Conservation (phyloP, 2,888 invertebrate species). For the Erebia palarica region DNA sequence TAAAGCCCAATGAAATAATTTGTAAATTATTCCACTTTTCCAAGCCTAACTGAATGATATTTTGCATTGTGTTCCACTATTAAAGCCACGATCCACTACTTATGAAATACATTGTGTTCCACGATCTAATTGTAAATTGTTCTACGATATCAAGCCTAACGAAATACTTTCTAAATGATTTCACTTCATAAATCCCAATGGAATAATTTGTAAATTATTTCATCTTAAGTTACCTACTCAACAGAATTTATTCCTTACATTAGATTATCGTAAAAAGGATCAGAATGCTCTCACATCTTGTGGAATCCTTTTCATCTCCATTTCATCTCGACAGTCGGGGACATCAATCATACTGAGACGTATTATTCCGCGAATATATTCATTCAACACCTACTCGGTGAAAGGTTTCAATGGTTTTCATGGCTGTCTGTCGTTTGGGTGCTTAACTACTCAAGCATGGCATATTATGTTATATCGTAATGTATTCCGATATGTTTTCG, state of each 20-base stretch:
- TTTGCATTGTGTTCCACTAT: no score
- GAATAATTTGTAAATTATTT: not conserved
- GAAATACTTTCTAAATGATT: not conserved
- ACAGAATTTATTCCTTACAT: not conserved
- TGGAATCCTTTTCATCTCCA: not conserved
- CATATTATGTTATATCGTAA: not conserved
- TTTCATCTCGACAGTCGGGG: constrained; percentile 6
- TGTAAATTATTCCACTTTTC: not conserved
- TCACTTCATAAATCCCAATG: no score
- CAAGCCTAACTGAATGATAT: no score
- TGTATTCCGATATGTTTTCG: no score
- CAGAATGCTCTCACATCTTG: not conserved
- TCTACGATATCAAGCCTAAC: not conserved
- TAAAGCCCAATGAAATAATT: not conserved
- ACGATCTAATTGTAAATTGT: no score
- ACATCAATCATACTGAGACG: not conserved
- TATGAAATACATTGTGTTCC: no score
- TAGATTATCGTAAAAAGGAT: not conserved
- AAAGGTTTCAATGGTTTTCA: not conserved
- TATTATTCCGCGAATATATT: not conserved
- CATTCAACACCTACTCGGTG: not conserved
- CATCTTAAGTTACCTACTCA: not conserved
- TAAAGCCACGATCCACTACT: no score
- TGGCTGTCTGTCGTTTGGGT: not conserved
- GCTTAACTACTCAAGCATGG: not conserved